These are phyloP conservation scores for Synanthedon formicaeformis DNA, from an alignment of 2,888 invertebrate species.

Conservation along the genomic window DNA sequence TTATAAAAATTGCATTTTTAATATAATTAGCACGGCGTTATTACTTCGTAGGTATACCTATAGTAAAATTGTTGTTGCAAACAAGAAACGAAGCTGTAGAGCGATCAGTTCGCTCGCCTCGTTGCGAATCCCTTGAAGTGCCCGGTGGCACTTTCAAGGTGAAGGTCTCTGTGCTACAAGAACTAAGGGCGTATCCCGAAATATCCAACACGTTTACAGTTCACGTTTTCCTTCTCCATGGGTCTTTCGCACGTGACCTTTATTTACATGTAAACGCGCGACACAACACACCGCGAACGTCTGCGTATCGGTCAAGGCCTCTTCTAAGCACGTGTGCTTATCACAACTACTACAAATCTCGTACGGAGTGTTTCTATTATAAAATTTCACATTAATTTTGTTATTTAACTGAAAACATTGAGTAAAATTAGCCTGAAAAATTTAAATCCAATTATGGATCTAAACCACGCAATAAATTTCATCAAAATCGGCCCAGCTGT, in stretches of 20 bases:
- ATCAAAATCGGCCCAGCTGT: too few species aligned
- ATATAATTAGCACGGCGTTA: too few species aligned
- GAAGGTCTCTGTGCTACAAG: not conserved
- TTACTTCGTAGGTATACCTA: too few species aligned
- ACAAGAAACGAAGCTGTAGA: not conserved
- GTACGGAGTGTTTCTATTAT: not conserved
- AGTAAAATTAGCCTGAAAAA: too few species aligned
- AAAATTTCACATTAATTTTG: too few species aligned
- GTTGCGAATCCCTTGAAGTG: constrained; percentile 3
- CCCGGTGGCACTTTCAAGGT: not conserved
- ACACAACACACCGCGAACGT: not conserved
- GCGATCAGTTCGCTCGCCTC: constrained; percentile 7
- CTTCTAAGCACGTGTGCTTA: not conserved
- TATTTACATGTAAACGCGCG: too few species aligned
- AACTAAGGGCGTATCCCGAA: not conserved
- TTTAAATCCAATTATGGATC: too few species aligned
- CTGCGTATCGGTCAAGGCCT: not conserved
- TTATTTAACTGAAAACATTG: too few species aligned
- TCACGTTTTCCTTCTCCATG: not conserved
- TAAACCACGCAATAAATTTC: too few species aligned
- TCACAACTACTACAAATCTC: not conserved
- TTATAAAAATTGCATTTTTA: too few species aligned
- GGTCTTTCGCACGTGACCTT: not conserved
- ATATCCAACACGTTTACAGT: not conserved
- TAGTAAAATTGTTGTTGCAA: not conserved